Evolutionary conservation across 2,888 invertebrate species (phyloP).

Genomic region (Eurois occulta): DNA sequence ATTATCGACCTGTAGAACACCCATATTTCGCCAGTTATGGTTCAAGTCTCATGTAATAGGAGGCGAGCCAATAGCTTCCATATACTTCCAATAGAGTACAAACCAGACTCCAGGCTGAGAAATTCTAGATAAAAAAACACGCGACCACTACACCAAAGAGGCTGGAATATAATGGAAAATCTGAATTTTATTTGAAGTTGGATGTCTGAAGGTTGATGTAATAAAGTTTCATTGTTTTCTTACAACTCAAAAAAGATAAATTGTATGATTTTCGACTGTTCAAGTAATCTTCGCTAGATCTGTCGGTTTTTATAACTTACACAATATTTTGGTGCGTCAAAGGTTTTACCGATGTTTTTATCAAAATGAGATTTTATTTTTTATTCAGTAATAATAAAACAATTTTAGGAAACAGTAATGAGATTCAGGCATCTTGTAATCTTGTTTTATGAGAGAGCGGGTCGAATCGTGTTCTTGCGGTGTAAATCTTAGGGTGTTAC

Average conservation of each 20-base stretch:
- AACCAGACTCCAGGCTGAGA: too few relatives aligned
- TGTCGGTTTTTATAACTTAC: neutral
- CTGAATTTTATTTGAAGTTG: neutral
- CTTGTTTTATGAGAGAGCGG: neutral
- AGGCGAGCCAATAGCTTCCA: too few relatives aligned
- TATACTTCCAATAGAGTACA: too few relatives aligned
- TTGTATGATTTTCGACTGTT: neutral
- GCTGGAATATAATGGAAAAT: neutral
- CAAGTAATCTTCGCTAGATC: neutral
- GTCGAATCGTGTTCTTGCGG: neutral
- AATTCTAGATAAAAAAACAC: too few relatives aligned
- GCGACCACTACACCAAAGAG: neutral
- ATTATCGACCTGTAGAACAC: too few relatives aligned
- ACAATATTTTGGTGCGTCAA: neutral
- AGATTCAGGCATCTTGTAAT: neutral
- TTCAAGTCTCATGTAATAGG: too few relatives aligned
- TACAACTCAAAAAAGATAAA: neutral
- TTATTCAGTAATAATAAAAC: neutral
- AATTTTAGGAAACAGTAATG: neutral
- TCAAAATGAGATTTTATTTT: neutral
- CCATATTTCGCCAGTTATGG: too few relatives aligned
- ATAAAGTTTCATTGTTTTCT: slow-evolving; percentile 1
- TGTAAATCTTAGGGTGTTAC: too few relatives aligned
- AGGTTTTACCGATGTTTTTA: neutral
- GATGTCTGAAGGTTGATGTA: neutral